Conservation (phyloP, 2,113 vertebrate genomes). For the Gobius niger region DNA sequence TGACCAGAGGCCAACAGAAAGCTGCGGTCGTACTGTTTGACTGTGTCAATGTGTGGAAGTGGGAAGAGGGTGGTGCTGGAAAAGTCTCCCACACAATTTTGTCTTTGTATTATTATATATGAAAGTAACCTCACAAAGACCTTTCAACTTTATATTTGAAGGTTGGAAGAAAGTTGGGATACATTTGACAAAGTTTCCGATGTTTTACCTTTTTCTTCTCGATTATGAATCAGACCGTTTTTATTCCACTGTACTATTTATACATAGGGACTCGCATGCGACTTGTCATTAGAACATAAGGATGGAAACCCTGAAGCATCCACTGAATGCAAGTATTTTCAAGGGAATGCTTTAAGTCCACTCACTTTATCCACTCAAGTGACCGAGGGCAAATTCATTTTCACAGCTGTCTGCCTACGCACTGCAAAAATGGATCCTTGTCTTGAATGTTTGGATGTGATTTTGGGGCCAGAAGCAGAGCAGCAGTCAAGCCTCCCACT, state of each 20-base stretch:
- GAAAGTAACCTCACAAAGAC: constrained; percentile 15
- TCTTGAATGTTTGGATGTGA: constrained; percentile 50
- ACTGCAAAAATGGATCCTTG: constrained; percentile 51
- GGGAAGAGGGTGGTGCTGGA: constrained; percentile 25
- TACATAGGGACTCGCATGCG: no score
- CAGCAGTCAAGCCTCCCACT: constrained; percentile 51
- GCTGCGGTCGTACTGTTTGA: constrained; percentile 30
- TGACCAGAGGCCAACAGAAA: constrained; percentile 11
- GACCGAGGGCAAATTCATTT: constrained; percentile 43
- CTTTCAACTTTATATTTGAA: constrained; percentile 5
- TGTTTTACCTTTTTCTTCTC: no score
- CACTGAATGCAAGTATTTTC: constrained; percentile 6
- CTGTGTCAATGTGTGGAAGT: constrained; percentile 25
- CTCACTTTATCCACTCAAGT: constrained; percentile 39
- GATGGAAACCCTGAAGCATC: not conserved
- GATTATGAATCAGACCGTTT: no score
- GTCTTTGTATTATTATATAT: constrained; percentile 15
- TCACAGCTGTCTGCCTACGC: constrained; percentile 50
- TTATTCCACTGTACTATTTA: no score
- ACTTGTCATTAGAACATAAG: no score
- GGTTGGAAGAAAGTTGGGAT: not conserved
- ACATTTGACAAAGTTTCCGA: no score
- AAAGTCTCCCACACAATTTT: constrained; percentile 14
- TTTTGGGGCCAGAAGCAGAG: constrained; percentile 34
- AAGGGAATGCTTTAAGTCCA: constrained; percentile 43